These are phyloP conservation scores for Drosophila basisetae DNA, from an alignment of 2,888 invertebrate species.

Conservation along the genomic window DNA sequence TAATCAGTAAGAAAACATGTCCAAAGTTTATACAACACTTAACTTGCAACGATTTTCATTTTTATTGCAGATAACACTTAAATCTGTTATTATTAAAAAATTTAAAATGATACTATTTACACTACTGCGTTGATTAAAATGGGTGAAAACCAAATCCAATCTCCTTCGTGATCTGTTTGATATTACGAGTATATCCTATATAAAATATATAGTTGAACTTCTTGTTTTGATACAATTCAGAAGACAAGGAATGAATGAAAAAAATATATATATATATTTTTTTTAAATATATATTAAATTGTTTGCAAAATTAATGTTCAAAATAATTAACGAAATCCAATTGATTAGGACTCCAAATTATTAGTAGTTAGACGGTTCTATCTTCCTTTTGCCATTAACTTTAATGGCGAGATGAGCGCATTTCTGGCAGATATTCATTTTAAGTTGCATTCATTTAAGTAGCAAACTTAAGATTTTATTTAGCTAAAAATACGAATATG, in stretches of 20 bases:
- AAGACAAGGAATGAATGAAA: background rate
- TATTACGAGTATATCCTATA: too few relatives aligned
- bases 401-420: background rate
- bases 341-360: background rate
- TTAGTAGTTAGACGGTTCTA: background rate
- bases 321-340: background rate
- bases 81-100: background rate
- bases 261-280: background rate
- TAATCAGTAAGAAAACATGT: background rate
- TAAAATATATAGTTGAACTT: background rate
- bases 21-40: background rate
- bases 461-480: slow-evolving; percentile 31
- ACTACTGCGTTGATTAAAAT: background rate
- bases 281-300: background rate
- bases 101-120: background rate
- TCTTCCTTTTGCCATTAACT: background rate
- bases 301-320: background rate
- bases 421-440: background rate
- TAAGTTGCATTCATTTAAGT: too few relatives aligned
- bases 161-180: background rate
- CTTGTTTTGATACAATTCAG: background rate
- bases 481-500: slow-evolving; percentile 65
- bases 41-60: background rate
- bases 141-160: background rate
- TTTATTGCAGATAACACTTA: background rate